phyloP scores from a whole-genome alignment of 2,113 vertebrate genomes.

The Aix galericulata region DNA sequence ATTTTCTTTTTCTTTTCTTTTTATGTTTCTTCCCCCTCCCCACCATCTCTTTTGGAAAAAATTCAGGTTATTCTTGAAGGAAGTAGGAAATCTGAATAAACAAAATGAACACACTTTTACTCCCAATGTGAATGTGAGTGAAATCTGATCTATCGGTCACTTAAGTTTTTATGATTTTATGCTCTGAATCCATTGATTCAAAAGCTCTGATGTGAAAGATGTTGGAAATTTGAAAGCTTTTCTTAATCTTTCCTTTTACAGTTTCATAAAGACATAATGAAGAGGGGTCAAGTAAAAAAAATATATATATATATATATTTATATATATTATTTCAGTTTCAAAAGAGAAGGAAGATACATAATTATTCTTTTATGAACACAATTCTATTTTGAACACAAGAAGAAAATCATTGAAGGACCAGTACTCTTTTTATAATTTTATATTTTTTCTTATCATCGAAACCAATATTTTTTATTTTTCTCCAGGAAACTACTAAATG shows the following conservation, averaged over 20 bases:
- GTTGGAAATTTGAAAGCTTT: constrained; percentile 37
- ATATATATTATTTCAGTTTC: background rate
- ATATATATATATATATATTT: too few relatives aligned
- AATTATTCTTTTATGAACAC: constrained; percentile 66
- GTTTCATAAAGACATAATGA: constrained; percentile 35
- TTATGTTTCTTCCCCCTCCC: background rate
- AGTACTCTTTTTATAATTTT: constrained; percentile 60
- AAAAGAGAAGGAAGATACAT: constrained; percentile 33
- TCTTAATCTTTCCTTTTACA: constrained; percentile 34
- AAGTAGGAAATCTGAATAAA: constrained; percentile 38
- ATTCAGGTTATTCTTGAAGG: background rate
- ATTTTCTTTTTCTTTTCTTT: background rate
- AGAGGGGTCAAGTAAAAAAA: background rate
- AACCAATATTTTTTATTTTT: constrained; percentile 69
- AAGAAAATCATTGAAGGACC: constrained; percentile 54
- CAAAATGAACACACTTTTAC: constrained; percentile 40
- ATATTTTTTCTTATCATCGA: constrained; percentile 66
- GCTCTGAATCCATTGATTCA: constrained; percentile 36
- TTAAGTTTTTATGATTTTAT: constrained; percentile 28
- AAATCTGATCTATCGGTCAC: constrained; percentile 43
- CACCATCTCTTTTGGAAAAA: background rate
- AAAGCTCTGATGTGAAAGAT: constrained; percentile 31
- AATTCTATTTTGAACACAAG: constrained; percentile 57
- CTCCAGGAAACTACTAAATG: constrained; percentile 57
- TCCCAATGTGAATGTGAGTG: background rate